Conservation (phyloP, 2,888 invertebrate genomes). For the Oxyscelio sp. region DNA sequence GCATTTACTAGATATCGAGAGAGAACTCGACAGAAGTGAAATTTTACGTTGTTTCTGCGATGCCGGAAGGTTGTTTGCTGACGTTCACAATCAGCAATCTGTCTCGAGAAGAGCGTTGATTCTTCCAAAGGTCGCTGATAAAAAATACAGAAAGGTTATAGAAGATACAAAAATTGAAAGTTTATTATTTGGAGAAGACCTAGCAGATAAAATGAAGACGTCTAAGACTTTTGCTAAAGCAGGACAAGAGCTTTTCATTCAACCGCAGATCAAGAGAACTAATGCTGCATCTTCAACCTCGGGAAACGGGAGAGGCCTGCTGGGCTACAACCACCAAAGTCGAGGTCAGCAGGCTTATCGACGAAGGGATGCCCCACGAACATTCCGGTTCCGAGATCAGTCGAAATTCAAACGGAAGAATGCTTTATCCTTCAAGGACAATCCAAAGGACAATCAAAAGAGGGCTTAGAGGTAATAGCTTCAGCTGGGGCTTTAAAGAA, state of each 20-base stretch:
- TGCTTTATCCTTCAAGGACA: not conserved
- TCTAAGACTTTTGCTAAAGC: constrained; percentile 47
- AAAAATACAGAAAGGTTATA: constrained; percentile 37
- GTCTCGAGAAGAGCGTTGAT: constrained; percentile 49
- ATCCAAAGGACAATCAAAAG: not conserved
- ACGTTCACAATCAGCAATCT: constrained; percentile 38
- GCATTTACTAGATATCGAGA: not conserved
- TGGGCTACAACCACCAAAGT: constrained; percentile 27
- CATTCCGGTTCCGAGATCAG: not conserved
- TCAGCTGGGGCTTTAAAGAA: not conserved
- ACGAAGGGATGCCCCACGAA: not conserved
- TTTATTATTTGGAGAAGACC: constrained; percentile 40
- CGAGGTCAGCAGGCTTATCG: constrained; percentile 31
- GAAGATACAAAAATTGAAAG: constrained; percentile 45
- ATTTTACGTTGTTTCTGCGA: constrained; percentile 25
- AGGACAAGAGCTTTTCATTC: constrained; percentile 33
- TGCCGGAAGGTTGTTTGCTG: constrained; percentile 32
- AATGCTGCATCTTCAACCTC: not conserved
- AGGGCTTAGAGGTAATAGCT: constrained; percentile 18
- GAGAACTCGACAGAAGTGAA: constrained; percentile 21
- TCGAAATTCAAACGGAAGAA: not conserved
- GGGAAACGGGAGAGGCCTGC: constrained; percentile 58
- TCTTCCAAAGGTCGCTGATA: constrained; percentile 39
- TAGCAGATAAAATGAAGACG: constrained; percentile 43
- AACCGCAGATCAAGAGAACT: constrained; percentile 2